A percentile compares a stretch with the other conserved stretches of the same genome.
Evolutionary conservation across 2,113 vertebrate genomes (phyloP).

Genomic region (Phylloscopus trochiloides): DNA sequence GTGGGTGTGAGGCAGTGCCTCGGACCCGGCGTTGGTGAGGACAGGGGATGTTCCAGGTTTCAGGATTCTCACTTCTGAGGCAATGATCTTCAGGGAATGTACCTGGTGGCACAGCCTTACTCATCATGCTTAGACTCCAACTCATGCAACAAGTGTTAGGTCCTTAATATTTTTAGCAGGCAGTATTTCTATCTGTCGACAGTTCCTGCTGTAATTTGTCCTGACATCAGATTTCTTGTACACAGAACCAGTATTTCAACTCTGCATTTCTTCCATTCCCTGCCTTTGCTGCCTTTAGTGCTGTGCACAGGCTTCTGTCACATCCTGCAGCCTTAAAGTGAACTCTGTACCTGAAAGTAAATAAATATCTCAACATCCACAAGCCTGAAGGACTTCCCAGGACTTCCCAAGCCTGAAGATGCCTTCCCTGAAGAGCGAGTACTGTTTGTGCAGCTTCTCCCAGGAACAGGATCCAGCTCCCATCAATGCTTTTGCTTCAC

Average conservation of each 20-base stretch:
- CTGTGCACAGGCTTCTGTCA: not conserved
- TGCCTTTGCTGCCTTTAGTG: not conserved
- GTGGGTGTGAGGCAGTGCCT: not conserved
- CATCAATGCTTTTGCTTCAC: not conserved
- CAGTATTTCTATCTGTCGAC: not conserved
- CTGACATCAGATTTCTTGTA: not conserved
- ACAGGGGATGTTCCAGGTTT: not conserved
- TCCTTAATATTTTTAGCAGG: not conserved
- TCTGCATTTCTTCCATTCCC: not conserved
- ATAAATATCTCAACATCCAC: not conserved
- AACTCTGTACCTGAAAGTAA: not conserved
- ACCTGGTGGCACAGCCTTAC: not conserved
- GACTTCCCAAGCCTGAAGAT: not conserved
- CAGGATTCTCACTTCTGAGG: not conserved
- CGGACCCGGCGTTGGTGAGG: rapidly evolving
- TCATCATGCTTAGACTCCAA: not conserved
- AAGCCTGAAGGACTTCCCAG: not conserved
- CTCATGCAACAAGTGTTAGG: not conserved
- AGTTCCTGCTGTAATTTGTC: not conserved
- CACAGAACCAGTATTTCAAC: not conserved
- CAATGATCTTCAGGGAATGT: not conserved
- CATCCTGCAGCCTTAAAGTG: not conserved
- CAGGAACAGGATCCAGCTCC: not conserved
- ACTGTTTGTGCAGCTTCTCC: not conserved
- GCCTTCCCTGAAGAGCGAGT: not conserved